Conservation (phyloP, 2,888 invertebrate genomes). For the Tipula helvola region DNA sequence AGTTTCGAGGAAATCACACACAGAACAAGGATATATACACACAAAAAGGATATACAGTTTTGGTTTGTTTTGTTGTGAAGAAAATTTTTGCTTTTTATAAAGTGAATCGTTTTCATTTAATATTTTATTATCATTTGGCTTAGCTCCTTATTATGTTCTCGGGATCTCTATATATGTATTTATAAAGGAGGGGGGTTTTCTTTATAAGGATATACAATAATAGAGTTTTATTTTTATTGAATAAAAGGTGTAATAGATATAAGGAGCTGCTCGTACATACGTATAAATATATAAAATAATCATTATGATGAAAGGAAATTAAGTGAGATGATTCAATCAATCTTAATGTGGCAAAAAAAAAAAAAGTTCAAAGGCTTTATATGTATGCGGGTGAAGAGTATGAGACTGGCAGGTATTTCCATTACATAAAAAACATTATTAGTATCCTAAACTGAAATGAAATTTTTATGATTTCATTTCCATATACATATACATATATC, state of each 20-base stretch:
- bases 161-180: not conserved
- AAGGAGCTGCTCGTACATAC: not conserved
- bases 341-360: not conserved
- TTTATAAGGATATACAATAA: not conserved
- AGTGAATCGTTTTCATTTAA: constrained; percentile 4
- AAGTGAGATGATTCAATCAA: not conserved
- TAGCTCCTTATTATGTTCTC: not conserved
- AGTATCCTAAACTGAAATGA: not conserved
- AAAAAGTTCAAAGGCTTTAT: not conserved
- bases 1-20: not conserved
- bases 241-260: constrained; percentile 4
- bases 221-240: not conserved
- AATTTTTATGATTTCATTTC: not conserved
- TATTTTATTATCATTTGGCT: constrained; percentile 4
- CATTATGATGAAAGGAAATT: not conserved
- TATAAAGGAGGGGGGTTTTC: not conserved
- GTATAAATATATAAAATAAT: not conserved
- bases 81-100: not conserved
- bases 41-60: not conserved
- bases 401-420: not conserved
- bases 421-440: not conserved
- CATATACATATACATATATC: not conserved
- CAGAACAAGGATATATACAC: not conserved
- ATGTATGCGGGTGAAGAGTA: not conserved
- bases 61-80: not conserved